Evolutionary conservation across 2,888 invertebrate genomes (phyloP), one percentile per base, ranked within the genome.

Genomic region (Bursaphelenchus okinawaensis): DNA sequence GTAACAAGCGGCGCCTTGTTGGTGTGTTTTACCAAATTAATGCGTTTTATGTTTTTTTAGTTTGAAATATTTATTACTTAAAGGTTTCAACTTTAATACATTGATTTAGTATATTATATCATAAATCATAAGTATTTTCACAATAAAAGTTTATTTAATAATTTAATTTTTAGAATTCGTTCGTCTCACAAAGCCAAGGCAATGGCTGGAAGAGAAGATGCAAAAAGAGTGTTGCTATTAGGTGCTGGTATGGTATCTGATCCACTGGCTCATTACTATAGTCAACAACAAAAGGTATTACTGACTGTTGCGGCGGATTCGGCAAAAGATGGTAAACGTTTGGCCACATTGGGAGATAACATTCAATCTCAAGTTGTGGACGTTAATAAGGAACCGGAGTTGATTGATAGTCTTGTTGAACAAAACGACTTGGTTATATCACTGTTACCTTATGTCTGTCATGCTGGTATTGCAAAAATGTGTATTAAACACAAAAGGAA

Each of bases 231-330:
- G 0, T 87, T 96, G 9, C 90, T 98, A 2, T 86, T 99, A 12
- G 98, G 98, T 0, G 93, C 96, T 40, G 98, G 98, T 0, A 89
- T 91, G 81, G 96, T 90, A 92, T 90, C 93, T 0, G 90, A 90
- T 0, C 98, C 98, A 0, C 87, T 95, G 0, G 91, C 98, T 0
- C 95, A 98, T 83, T 98, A 95, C 85, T 86, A 98, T 27, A 88
- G 91, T 63, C 87, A 91, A 59, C 91, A 93, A 79, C 63, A 70
- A n/a, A 88, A 89, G 69, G 86, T 93, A 23, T 88, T 88, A 29
- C 67, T 76, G 24, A 75, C 78, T 28, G 69, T 82, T 88, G 90
- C 89, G 40, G 91, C 92, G 0, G 90, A 90, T 76, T 86, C 91
- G 24, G 90, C 91, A 80, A 91, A 91, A 71, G 92, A 95, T 82